Conservation (phyloP, 2,888 invertebrate genomes). For the Harpalus rufipes region DNA sequence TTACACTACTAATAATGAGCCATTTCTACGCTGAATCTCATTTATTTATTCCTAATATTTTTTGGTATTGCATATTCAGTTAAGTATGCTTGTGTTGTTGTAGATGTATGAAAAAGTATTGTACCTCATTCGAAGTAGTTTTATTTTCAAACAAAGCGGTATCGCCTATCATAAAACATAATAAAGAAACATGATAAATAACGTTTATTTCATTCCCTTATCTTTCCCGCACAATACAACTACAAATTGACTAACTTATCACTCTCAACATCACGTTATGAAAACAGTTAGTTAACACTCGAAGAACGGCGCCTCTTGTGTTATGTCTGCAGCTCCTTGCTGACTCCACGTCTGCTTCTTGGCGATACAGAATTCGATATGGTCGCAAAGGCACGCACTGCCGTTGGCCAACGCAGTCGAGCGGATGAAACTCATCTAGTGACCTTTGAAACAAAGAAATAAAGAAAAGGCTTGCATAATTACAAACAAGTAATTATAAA, state of each 20-base stretch:
- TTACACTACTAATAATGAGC: too few species aligned
- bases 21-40: too few species aligned
- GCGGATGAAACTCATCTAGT: background rate
- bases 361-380: conserved; percentile 19
- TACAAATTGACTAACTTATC: background rate
- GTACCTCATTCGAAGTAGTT: too few species aligned
- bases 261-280: conserved; percentile 1
- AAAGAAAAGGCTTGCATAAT: conserved; percentile 10
- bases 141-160: background rate
- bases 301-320: conserved; percentile 13
- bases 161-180: background rate
- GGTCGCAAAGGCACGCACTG: conserved; percentile 25
- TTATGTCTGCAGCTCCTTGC: conserved; percentile 11
- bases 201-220: background rate
- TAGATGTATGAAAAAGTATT: too few species aligned
- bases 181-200: too few species aligned
- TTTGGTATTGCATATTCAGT: too few species aligned
- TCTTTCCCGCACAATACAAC: background rate
- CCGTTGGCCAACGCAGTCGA: conserved; percentile 11
- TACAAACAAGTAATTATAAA: conserved; percentile 11
- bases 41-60: too few species aligned
- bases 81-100: too few species aligned
- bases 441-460: background rate
- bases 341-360: conserved; percentile 34
- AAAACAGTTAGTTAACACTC: conserved; percentile 14